Base-by-base conservation (phyloP, 1,140 invertebrate genomes). In the Chrysomallon squamiferum region DNA sequence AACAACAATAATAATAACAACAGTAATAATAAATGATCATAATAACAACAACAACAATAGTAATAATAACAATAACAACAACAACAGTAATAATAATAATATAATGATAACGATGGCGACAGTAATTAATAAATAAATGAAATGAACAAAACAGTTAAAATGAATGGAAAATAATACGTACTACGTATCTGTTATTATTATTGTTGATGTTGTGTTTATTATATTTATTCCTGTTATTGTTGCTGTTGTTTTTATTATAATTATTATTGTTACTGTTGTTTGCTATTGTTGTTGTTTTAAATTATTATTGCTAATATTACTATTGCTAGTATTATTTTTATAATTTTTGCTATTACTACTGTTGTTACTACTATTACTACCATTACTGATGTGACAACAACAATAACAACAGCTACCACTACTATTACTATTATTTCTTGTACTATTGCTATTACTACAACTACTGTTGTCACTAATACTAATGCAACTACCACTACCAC, bases 281-380 rank as follows among this genome's bases (percentile, higher is more conserved):
- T 11, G 11, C n/a, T 9, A 9, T 43, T 43, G 41, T 9, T 20
- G 11, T 20, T 11, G 22, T 11, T 54, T 13, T 27, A 22, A 54
- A 54, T 54, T 27, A 54, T 9, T 11, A 54, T 27, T 9, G 27
- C 22, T 9, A 13, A 9, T 22, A 54, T 20, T 13, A 45, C 41
- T 45, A 45, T n/a, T 45, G n/a, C 41, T 45, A 45, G 11, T 45
- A 45, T n/a, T 45, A 45, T n/a, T 45, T 13, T n/a, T 45, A 45
- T n/a, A 13, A 22, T 20, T 54, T 9, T 20, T 54, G n/a, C 41
- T 45, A 45, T n/a, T 45, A 45, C 41, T 45, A 45, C 41, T 45
- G n/a, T n/a, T 45, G n/a, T n/a, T 45, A 45, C 41, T 45, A 45
- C 41, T 45, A 45, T n/a, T 45, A 45, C 41, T 45, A 45, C 41